Base-by-base conservation (phyloP, 2,797 vertebrate genomes). In the Aphelocoma californica region DNA sequence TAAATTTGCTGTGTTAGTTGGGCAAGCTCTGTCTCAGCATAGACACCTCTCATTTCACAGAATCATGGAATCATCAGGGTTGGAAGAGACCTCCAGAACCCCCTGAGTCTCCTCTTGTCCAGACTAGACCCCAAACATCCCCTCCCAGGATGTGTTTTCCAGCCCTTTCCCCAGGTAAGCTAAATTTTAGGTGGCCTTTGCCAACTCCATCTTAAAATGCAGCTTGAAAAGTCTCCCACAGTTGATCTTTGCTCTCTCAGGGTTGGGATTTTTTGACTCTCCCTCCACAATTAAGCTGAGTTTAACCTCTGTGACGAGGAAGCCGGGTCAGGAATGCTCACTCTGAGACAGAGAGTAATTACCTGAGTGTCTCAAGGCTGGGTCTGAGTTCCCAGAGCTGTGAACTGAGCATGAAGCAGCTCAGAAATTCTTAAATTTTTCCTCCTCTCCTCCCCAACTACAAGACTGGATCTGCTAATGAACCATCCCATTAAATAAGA, bases 331-430 rank as follows among this genome's bases (percentile, higher is more conserved):
- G 79, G 29, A 74, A 62, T 60, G 75, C 86, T 61, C 5, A 2
- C 54, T 61, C 14, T 0, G 29, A 89, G 73, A 78, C 32, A 42
- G 64, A 86, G 53, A 42, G 12, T 66, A 86, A 93, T 75, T 72
- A 94, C 82, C 50, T 87, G 87, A 91, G 84, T 86, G 82, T 90
- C 93, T 73, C 18, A 60, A 86, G 92, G 87, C 95, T 97, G 96
- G 15, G 61, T 81, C 95, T 77, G 58, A 44, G 58, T 95, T 97
- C 93, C 73, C 92, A 86, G 87, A 66, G 26, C 65, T 93, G 78
- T 69, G 79, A 90, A 74, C 79, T 61, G 91, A 95, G 56, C 29
- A 21, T 44, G 45, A 25, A 38, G 25, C 34, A 86, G 13, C 42
- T 36, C 57, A 69, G 86, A 90, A 85, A 42, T 34, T 57, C 70